Base-by-base conservation (phyloP, 1,140 invertebrate genomes). In the Druon quercuslanigerum region DNA sequence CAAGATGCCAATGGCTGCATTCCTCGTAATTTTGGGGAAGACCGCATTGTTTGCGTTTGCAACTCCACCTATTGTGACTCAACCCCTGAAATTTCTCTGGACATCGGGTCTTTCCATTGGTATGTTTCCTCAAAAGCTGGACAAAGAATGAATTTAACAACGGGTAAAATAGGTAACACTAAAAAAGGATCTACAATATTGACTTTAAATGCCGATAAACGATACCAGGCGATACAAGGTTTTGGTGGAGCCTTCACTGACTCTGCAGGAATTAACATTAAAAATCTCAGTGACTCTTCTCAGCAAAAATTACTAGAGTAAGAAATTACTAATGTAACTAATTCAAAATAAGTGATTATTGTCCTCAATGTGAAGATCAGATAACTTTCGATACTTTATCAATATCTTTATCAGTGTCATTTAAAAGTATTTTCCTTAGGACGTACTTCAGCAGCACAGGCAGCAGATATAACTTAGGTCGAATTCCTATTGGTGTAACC, bases 211-310 rank as follows among this genome's bases (percentile, higher is more conserved):
- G 76, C 73, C 7, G 60, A 71, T n/a, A 16, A 76, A 13, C 77
- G 33, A 1, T 94, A 92, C 80, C 95, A 96, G 85, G 92, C 75
- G 25, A 93, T 96, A 9, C 77, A 94, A 73, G 97, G 97, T 0
- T 98, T 97, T 87, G 97, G 97, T 0, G 97, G 96, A 16, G 95
- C 97, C 1, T 96, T 98, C 78, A 98, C 97, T 0, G 97, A 98
- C 88, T 91, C 97, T 0, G 94, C 95, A 3, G 94, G 94, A 1
- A 94, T 97, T 16, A 95, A 98, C 83, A 94, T 97, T 76, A 90
- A 91, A 1, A 93, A 89, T 7, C 89, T 97, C 12, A 92, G 93
- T 6, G 54, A 86, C 14, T 75, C 81, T 2, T 83, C 94, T 0
- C 93, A 94, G 85, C 87, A 94, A 40, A 90, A 93, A 56, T 83